Percentiles rank a stretch among this genome's conserved stretches.
Evolutionary conservation across 1,140 invertebrate genomes (phyloP).

Genomic region (Leucophenga varia): DNA sequence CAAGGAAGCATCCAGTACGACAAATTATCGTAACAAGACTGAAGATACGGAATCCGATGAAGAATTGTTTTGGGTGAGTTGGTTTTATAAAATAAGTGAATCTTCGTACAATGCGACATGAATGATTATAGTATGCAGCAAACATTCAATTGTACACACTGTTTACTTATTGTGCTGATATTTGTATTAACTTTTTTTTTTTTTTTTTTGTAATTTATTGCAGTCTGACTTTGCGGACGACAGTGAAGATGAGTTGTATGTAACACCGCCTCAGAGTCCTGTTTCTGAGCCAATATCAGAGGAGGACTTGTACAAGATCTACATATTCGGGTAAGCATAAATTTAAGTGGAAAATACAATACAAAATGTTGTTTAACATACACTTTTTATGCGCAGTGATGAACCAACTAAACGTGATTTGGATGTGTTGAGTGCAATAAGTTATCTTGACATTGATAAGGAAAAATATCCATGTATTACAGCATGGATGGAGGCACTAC

Average conservation of each 20-base stretch:
- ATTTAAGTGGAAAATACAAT: background rate
- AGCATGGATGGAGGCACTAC: slow-evolving; percentile 66
- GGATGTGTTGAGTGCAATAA: slow-evolving; percentile 68
- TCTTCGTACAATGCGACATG: too few relatives aligned
- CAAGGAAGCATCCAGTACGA: slow-evolving; percentile 2
- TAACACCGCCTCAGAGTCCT: slow-evolving; percentile 61
- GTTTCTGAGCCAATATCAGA: slow-evolving; percentile 21
- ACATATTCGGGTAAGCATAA: slow-evolving; percentile 36
- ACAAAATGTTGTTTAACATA: background rate
- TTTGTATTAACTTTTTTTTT: background rate
- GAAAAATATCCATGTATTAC: slow-evolving; percentile 67
- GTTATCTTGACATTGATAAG: slow-evolving; percentile 57
- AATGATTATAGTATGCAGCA: too few relatives aligned
- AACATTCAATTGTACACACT: too few relatives aligned
- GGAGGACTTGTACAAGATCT: slow-evolving; percentile 31
- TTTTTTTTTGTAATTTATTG: too few relatives aligned
- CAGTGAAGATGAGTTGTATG: slow-evolving; percentile 52
- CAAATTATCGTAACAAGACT: background rate
- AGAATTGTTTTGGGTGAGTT: slow-evolving; percentile 29
- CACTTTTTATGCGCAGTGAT: slow-evolving; percentile 58
- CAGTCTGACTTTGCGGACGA: slow-evolving; percentile 23
- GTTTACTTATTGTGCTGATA: too few relatives aligned
- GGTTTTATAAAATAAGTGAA: background rate
- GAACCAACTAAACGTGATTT: slow-evolving; percentile 70
- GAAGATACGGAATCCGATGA: slow-evolving; percentile 12